Percentiles rank a stretch among this genome's conserved stretches.
Evolutionary conservation across 2,113 vertebrate genomes (phyloP).

Genomic region (Ondatra zibethicus): DNA sequence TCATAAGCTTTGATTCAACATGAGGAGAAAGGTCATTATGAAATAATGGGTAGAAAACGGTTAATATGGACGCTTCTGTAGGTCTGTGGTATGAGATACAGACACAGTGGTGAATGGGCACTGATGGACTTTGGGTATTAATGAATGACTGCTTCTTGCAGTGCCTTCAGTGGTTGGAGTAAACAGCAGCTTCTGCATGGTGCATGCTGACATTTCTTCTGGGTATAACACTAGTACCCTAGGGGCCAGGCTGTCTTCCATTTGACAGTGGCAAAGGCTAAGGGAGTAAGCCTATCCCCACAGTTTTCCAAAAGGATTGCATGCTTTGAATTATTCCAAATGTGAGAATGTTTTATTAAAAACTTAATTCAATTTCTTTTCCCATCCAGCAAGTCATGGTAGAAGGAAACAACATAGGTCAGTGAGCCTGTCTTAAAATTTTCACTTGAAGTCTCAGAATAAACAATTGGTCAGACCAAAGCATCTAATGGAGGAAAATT

Average conservation of each 20-base stretch:
- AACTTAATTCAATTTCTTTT: background rate
- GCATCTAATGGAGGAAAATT: background rate
- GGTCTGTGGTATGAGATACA: background rate
- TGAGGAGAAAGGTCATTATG: constrained; percentile 40
- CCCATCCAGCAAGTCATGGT: background rate
- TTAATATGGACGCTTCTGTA: constrained; percentile 50
- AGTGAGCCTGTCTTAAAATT: background rate
- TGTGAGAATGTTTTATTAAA: background rate
- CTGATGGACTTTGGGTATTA: background rate
- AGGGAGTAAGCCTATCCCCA: background rate
- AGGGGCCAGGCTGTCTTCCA: background rate
- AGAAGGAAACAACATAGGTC: background rate
- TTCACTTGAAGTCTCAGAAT: background rate
- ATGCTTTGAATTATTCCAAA: background rate
- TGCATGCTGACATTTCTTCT: background rate
- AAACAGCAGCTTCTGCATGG: background rate
- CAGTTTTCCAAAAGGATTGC: background rate
- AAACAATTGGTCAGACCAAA: background rate
- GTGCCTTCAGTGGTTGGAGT: background rate
- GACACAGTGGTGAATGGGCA: background rate
- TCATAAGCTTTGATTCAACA: constrained; percentile 56
- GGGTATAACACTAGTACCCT: background rate
- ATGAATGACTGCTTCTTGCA: background rate
- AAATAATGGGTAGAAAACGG: constrained; percentile 51
- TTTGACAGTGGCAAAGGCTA: background rate